Evolutionary conservation across 2,113 vertebrate genomes (phyloP).

Genomic region (Zingel zingel): DNA sequence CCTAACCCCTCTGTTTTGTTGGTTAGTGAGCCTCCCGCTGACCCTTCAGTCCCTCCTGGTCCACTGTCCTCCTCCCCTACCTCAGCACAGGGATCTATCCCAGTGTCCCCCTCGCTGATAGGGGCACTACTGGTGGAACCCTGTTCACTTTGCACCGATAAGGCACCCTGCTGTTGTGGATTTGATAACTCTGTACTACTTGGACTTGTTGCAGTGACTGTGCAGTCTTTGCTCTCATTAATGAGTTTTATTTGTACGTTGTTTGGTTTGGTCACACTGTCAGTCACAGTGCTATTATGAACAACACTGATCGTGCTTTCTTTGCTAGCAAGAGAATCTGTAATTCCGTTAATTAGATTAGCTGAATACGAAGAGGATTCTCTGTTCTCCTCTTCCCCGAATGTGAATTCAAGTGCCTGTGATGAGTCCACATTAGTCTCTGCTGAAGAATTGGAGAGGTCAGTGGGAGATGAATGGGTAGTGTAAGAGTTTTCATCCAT

Average conservation of each 20-base stretch:
- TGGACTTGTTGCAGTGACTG: background rate
- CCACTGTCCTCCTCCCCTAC: constrained; percentile 55
- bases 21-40: constrained; percentile 6
- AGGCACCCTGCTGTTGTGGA: constrained; percentile 18
- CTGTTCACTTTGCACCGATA: constrained; percentile 19
- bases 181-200: background rate
- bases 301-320: constrained; percentile 23
- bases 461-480: constrained; percentile 38
- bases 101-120: constrained; percentile 60
- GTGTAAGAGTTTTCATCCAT: constrained; percentile 9
- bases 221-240: constrained; percentile 27
- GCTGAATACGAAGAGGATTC: background rate
- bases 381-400: background rate
- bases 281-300: background rate
- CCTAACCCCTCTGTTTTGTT: constrained; percentile 51
- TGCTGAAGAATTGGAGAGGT: constrained; percentile 23
- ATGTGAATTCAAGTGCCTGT: constrained; percentile 4
- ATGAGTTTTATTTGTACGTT: background rate
- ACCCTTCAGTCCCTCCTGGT: constrained; percentile 3
- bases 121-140: background rate
- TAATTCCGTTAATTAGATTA: background rate
- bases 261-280: constrained; percentile 24
- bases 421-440: constrained; percentile 17
- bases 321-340: background rate
- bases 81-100: constrained; percentile 59